Evolutionary conservation across 2,113 vertebrate genomes (phyloP).

Genomic region (Bujurquina vittata): DNA sequence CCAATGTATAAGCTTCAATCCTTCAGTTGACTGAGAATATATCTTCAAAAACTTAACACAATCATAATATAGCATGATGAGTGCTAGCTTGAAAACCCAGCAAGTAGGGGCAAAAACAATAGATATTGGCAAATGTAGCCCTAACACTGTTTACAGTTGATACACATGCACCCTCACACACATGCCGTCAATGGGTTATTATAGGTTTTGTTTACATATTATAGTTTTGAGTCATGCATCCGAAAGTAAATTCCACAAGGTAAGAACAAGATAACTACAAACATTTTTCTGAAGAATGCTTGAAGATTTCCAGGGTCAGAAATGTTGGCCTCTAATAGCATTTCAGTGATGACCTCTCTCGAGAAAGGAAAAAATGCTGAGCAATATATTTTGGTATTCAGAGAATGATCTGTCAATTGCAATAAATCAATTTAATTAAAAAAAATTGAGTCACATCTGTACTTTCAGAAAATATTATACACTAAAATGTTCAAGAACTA

Average conservation of each 20-base stretch:
- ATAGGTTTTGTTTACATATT: background rate
- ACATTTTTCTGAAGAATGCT: background rate
- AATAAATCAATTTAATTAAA: background rate
- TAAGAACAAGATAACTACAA: conserved; percentile 2
- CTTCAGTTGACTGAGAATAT: no score
- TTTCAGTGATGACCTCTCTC: background rate
- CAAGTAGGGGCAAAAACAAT: no score
- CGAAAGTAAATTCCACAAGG: background rate
- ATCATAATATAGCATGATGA: no score
- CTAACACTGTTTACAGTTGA: no score
- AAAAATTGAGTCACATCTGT: background rate
- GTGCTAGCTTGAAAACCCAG: no score
- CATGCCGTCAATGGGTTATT: background rate
- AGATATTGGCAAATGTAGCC: no score
- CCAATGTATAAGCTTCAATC: no score
- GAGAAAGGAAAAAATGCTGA: conserved; percentile 10
- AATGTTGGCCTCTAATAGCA: background rate
- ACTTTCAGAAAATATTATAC: conserved; percentile 4
- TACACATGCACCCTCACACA: no score
- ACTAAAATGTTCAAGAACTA: background rate
- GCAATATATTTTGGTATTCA: conserved; percentile 27
- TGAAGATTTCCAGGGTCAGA: conserved; percentile 23
- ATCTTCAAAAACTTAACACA: no score
- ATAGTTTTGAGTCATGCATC: background rate
- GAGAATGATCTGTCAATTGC: conserved; percentile 10